Percentiles rank a stretch among this genome's conserved stretches.
phyloP scores from a whole-genome alignment of 2,888 invertebrate genomes.

The Eupelmus urozonus region DNA sequence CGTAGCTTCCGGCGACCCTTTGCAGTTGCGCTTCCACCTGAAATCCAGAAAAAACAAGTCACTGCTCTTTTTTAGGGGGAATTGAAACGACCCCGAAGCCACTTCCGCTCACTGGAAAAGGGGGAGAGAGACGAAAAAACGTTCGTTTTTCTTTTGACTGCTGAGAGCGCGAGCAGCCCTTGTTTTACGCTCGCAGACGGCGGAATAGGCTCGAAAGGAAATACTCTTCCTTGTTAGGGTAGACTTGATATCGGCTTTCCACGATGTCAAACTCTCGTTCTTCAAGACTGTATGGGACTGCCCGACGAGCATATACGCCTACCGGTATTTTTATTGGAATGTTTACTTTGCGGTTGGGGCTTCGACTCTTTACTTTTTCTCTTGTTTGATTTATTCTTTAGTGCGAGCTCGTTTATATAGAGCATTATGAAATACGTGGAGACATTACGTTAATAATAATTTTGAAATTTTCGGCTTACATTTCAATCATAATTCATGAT shows the following conservation, averaged over 20 bases:
- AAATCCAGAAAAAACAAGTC: conserved; percentile 27
- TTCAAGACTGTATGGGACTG: not conserved
- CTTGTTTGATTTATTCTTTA: no score
- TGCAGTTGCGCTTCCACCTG: conserved; percentile 9
- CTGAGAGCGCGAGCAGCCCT: not conserved
- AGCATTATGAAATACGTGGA: no score
- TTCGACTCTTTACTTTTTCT: no score
- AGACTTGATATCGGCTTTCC: not conserved
- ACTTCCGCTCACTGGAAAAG: conserved; percentile 26
- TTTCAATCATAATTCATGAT: not conserved
- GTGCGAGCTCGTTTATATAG: no score
- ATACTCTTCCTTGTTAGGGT: not conserved
- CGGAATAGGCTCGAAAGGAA: conserved; percentile 11
- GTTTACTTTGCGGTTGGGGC: no score
- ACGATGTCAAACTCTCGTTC: not conserved
- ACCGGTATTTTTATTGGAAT: not conserved
- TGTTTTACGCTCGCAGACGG: conserved; percentile 3
- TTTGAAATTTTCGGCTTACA: no score
- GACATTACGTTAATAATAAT: no score
- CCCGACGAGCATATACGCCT: not conserved
- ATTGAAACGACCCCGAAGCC: conserved; percentile 21
- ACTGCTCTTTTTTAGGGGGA: conserved; percentile 8
- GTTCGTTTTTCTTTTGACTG: not conserved
- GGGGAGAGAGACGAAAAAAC: conserved; percentile 2
- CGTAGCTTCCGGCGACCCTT: conserved; percentile 37